Evolutionary conservation across 2,888 invertebrate species (phyloP).

Genomic region (Ctenicera cuprea): DNA sequence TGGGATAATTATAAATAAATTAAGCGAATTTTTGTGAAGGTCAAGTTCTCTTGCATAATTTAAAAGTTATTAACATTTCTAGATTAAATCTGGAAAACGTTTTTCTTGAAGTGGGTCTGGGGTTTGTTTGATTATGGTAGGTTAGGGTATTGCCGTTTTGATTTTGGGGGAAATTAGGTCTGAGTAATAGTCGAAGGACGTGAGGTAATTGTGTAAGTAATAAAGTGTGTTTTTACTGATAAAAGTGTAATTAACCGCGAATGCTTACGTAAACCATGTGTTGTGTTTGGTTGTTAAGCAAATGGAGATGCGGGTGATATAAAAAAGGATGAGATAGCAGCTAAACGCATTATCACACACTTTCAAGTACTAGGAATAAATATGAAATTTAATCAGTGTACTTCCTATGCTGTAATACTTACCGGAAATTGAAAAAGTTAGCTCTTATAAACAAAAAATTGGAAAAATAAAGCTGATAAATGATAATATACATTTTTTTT

Average conservation of each 20-base stretch:
- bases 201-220: background rate
- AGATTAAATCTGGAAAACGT: background rate
- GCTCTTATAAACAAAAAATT: too few relatives aligned
- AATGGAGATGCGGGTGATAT: slow-evolving; percentile 4
- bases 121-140: background rate
- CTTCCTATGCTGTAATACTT: background rate
- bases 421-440: too few relatives aligned
- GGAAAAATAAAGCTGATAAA: too few relatives aligned
- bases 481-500: too few relatives aligned
- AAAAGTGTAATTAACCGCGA: background rate
- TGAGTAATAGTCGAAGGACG: background rate
- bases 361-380: background rate
- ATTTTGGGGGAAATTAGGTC: background rate
- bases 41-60: background rate
- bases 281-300: background rate
- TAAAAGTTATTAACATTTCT: background rate
- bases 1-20: background rate
- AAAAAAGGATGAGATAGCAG: background rate
- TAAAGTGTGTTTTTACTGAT: slow-evolving; percentile 3
- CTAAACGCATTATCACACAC: slow-evolving; percentile 12
- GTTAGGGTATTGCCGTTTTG: background rate
- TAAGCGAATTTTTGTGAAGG: slow-evolving; percentile 5
- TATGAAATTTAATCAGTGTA: background rate
- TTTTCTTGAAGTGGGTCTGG: background rate
- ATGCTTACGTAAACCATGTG: background rate